A percentile compares a stretch with the other conserved stretches of the same genome.
These are phyloP conservation scores for Drosophila pegasa DNA, from an alignment of 2,888 invertebrate genomes.

Conservation along the genomic window DNA sequence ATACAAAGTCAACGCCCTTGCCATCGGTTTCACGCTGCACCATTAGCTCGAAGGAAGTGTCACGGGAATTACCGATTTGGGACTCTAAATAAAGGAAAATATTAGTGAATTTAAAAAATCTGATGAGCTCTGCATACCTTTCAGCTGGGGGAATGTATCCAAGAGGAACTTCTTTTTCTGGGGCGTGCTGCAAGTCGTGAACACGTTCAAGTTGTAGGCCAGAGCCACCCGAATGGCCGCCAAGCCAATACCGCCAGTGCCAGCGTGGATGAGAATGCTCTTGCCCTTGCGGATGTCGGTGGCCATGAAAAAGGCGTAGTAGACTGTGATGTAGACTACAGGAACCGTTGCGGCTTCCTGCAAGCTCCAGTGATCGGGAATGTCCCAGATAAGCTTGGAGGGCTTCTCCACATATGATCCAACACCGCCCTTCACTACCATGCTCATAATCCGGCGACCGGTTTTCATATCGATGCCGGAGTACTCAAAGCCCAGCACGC, in stretches of 20 bases:
- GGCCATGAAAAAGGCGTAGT: slow-evolving; percentile 85
- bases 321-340: slow-evolving; percentile 90
- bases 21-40: slow-evolving; percentile 92
- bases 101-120: background rate
- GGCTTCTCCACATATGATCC: slow-evolving; percentile 85
- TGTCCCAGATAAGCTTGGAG: slow-evolving; percentile 86
- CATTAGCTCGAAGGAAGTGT: slow-evolving; percentile 94
- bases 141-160: slow-evolving; percentile 86
- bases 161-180: slow-evolving; percentile 88
- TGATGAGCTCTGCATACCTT: slow-evolving; percentile 83
- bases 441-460: slow-evolving; percentile 89
- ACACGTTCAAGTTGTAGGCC: slow-evolving; percentile 88
- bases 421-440: slow-evolving; percentile 86
- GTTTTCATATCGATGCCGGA: slow-evolving; percentile 87
- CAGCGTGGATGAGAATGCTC: slow-evolving; percentile 86
- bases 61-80: slow-evolving; percentile 94
- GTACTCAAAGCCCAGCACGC: slow-evolving; percentile 89
- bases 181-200: slow-evolving; percentile 89
- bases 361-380: slow-evolving; percentile 90
- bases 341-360: slow-evolving; percentile 92
- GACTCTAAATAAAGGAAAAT: slow-evolving; percentile 74
- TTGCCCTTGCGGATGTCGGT: slow-evolving; percentile 83
- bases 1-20: slow-evolving; percentile 94
- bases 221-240: slow-evolving; percentile 91
- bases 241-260: slow-evolving; percentile 91